Evolutionary conservation across 2,888 invertebrate species (phyloP), one percentile per base, ranked within the genome.

Genomic region (Eumacrocentrus americanus): DNA sequence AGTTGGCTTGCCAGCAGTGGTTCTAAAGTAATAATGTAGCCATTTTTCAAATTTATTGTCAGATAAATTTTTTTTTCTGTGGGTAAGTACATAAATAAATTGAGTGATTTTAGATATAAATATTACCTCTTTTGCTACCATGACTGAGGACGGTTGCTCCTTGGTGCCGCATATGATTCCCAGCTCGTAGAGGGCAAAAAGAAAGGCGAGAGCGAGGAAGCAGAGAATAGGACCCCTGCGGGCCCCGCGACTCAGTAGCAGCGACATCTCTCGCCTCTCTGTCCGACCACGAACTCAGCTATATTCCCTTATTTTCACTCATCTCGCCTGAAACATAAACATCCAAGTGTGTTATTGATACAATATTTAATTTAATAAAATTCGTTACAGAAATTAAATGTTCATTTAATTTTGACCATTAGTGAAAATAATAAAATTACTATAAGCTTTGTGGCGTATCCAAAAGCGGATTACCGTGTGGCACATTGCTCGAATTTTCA

Each of bases 61-160:
- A 18, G 20, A 18, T 14, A 7, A 12, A 2, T 40, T 14, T 16
- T n/a, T 7, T 12, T n/a, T 51, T n/a, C 2, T 18, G 14, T 5
- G 16, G 11, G 16, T 52, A 35, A 12, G 38, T 23, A 16, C 16
- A 14, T 18, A 7, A 42, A 9, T 11, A 40, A 18, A 40, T 25
- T 42, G 29, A 16, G 11, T 47, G 25, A 23, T 11, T 22, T 22
- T 47, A 18, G 25, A 14, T 29, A 23, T 44, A 12, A 11, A 16
- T 46, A 56, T 73, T 67, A 83, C 83, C 77, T 83, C 79, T 70
- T 80, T 81, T 58, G 83, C 74, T 29, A 83, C 68, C 83, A 83
- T 83, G 56, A 81, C 68, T 7, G 81, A 70, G 6, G 71, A 67
- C 3, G 78, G 75, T 57, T 67, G 70, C 23, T 75, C 72, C 55